Conservation (phyloP, 2,888 invertebrate genomes). For the Agrotis clavis region DNA sequence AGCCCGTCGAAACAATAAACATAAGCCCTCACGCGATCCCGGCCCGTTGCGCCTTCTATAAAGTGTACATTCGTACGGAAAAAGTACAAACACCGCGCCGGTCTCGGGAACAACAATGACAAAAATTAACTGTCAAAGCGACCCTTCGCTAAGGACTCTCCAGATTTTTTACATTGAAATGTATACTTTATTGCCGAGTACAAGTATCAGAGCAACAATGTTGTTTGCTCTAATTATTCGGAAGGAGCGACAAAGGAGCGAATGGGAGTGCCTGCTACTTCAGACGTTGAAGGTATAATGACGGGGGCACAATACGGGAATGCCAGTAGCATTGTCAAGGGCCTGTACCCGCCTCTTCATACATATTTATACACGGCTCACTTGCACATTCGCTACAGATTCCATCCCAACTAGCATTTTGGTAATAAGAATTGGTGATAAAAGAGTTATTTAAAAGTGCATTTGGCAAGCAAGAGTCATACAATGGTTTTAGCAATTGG, state of each 20-base stretch:
- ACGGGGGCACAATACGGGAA: constrained; percentile 83
- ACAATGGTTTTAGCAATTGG: too few relatives aligned
- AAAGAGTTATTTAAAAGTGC: too few relatives aligned
- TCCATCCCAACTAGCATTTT: too few relatives aligned
- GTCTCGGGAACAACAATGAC: constrained; percentile 83
- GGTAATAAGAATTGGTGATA: too few relatives aligned
- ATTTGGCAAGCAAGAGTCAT: too few relatives aligned
- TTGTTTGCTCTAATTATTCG: constrained; percentile 88
- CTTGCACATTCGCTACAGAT: constrained; percentile 70
- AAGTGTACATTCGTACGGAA: constrained; percentile 76
- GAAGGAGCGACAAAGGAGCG: constrained; percentile 87
- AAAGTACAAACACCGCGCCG: constrained; percentile 74
- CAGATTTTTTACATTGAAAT: constrained; percentile 86
- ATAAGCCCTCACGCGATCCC: constrained; percentile 74
- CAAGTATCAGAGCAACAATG: constrained; percentile 77
- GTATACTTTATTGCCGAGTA: constrained; percentile 85
- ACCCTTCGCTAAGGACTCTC: constrained; percentile 81
- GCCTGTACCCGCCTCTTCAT: constrained; percentile 84
- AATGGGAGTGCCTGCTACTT: constrained; percentile 85
- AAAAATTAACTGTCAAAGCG: constrained; percentile 86
- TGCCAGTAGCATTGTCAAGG: constrained; percentile 82
- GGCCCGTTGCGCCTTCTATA: constrained; percentile 42
- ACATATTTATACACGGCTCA: constrained; percentile 84
- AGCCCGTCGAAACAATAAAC: constrained; percentile 78
- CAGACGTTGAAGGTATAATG: constrained; percentile 82